Evolutionary conservation across 1,140 invertebrate genomes (phyloP), one percentile per base, ranked within the genome.

Genomic region (Ganaspis sp.): DNA sequence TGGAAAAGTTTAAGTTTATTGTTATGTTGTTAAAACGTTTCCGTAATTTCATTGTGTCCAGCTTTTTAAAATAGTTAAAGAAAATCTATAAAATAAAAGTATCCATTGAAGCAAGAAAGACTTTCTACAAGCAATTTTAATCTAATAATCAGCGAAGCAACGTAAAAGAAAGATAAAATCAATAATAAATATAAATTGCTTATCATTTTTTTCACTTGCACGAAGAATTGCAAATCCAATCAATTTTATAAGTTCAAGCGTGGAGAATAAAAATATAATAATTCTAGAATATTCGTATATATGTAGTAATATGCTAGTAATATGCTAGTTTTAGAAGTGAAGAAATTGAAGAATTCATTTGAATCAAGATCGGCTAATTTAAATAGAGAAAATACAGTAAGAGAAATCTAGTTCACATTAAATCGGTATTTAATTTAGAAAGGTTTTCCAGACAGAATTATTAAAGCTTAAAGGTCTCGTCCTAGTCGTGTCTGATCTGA

Each of bases 321-420:
- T n/a, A n/a, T n/a, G n/a, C n/a, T n/a, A n/a, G n/a, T n/a, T n/a
- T n/a, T n/a, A n/a, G n/a, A n/a, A n/a, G n/a, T n/a, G n/a, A n/a
- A n/a, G n/a, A n/a, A n/a, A n/a, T n/a, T n/a, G n/a, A n/a, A n/a
- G n/a, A n/a, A n/a, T n/a, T n/a, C n/a, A n/a, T 0, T 45, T 49
- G n/a, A 49, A 64, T 64, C 5, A 9, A 11, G 12, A n/a, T 29
- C 8, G 3, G 29, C 26, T 26, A n/a, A 29, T 64, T 26, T n/a
- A 29, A 26, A n/a, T 29, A 29, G 0, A n/a, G 45, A 29, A 12
- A 64, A 64, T 64, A 64, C 1, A 64, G 9, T 64, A 29, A 29
- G 26, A 34, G 58, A 64, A 64, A 29, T 64, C 26, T 64, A 64
- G 58, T 64, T 64, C 26, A 64, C 23, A 64, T 64, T 64, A n/a